Percentiles rank a stretch among this genome's conserved stretches.
phyloP scores from a whole-genome alignment of 2,888 invertebrate genomes.

The Coleophora deauratella region DNA sequence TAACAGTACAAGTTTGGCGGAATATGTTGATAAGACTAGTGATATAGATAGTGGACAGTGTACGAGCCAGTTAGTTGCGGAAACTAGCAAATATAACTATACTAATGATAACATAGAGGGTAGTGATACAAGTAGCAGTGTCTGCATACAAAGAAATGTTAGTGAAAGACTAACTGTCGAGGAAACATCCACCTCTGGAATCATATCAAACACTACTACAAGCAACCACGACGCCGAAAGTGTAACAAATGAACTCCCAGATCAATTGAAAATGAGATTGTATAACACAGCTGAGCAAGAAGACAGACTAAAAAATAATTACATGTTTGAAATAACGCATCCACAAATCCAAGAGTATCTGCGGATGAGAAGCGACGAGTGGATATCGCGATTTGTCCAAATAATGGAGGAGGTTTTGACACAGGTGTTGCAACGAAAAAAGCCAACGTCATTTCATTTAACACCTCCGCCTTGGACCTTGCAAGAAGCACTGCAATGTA shows the following conservation, averaged over 20 bases:
- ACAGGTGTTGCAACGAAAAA: conserved; percentile 36
- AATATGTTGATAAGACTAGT: too few species aligned
- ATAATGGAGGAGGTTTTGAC: conserved; percentile 58
- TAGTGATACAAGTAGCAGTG: conserved; percentile 17
- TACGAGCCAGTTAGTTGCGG: too few species aligned
- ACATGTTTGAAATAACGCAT: conserved; percentile 39
- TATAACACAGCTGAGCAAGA: background rate
- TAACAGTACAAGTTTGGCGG: too few species aligned
- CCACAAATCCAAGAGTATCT: conserved; percentile 40
- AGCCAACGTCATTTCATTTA: conserved; percentile 7
- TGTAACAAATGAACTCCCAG: background rate
- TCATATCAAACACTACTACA: conserved; percentile 6
- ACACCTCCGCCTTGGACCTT: conserved; percentile 49
- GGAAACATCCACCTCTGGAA: conserved; percentile 8
- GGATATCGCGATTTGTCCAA: conserved; percentile 51
- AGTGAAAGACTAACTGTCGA: conserved; percentile 13
- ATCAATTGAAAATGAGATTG: background rate
- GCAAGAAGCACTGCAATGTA: conserved; percentile 44
- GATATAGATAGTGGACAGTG: too few species aligned
- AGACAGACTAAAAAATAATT: conserved; percentile 16
- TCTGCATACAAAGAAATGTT: conserved; percentile 4
- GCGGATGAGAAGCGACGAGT: conserved; percentile 43
- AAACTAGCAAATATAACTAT: too few species aligned
- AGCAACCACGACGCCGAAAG: conserved; percentile 4
- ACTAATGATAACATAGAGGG: conserved; percentile 8